Conservation (phyloP, 2,113 vertebrate species). For the Pardalotus punctatus region DNA sequence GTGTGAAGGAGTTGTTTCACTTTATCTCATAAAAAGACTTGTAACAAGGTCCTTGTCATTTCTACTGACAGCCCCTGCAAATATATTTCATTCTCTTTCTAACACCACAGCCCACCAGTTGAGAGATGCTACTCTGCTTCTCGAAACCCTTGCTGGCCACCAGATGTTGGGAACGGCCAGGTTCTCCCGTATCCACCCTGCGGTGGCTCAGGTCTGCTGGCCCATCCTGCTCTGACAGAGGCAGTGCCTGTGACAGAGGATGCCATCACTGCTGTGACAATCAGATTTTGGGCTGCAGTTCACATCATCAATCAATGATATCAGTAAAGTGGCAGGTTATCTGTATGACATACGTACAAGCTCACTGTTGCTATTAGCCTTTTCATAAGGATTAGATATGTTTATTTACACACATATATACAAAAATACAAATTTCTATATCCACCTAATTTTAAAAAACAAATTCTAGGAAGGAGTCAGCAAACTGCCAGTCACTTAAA, state of each 20-base stretch:
- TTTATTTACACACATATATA: background rate
- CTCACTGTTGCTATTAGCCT: background rate
- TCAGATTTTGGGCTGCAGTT: background rate
- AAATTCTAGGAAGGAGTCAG: background rate
- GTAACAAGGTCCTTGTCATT: background rate
- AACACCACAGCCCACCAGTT: background rate
- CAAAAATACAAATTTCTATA: background rate
- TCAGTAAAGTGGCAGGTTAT: background rate
- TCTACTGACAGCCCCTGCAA: background rate
- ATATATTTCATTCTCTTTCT: background rate
- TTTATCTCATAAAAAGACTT: background rate
- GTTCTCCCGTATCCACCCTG: background rate
- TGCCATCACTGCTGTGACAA: background rate
- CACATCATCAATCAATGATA: background rate
- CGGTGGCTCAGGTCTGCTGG: background rate
- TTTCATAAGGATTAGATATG: background rate
- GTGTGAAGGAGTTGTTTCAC: background rate
- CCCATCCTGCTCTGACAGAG: background rate
- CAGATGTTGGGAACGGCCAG: background rate
- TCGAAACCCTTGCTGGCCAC: background rate
- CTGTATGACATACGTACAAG: rapidly evolving
- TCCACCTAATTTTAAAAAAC: background rate
- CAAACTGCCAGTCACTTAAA: background rate
- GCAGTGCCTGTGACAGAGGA: background rate
- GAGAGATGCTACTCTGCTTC: background rate